phyloP scores from a whole-genome alignment of 2,888 invertebrate species.

The Rhimphoctona megacephalus region DNA sequence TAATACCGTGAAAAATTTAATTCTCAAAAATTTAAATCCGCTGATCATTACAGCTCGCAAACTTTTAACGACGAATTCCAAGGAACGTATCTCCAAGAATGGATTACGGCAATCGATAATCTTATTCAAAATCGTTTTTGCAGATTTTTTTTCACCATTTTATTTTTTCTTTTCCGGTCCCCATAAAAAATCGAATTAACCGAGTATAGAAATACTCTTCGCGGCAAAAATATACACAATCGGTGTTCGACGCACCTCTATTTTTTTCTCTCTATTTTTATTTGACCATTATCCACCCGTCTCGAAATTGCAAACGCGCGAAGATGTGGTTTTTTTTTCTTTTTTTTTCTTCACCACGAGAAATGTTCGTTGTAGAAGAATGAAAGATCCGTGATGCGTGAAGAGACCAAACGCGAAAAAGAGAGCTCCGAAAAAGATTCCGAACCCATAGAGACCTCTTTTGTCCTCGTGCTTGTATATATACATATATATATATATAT shows the following conservation, averaged over 20 bases:
- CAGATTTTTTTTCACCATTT: neutral
- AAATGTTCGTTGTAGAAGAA: constrained; percentile 39
- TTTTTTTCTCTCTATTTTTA: constrained; percentile 25
- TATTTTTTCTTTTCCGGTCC: constrained; percentile 10
- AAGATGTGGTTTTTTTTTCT: constrained; percentile 45
- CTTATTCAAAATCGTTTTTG: constrained; percentile 34
- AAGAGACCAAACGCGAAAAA: constrained; percentile 46
- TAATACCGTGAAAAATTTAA: neutral
- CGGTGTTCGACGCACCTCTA: neutral
- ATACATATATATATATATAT: neutral
- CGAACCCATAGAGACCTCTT: constrained; percentile 47
- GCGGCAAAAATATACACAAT: constrained; percentile 7
- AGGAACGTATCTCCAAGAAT: constrained; percentile 24
- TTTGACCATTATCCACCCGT: constrained; percentile 43
- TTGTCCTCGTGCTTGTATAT: constrained; percentile 47
- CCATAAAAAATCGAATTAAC: constrained; percentile 51
- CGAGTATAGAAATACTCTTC: constrained; percentile 8
- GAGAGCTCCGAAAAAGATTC: constrained; percentile 50
- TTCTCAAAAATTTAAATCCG: neutral
- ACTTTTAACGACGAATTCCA: constrained; percentile 33
- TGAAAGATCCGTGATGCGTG: constrained; percentile 53
- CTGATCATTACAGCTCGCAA: neutral
- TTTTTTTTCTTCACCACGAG: constrained; percentile 3
- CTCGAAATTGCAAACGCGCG: constrained; percentile 57
- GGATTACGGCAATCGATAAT: constrained; percentile 50